Percentiles rank a stretch among this genome's conserved stretches.
phyloP scores from a whole-genome alignment of 2,113 vertebrate species.

The Dromiciops gliroides region DNA sequence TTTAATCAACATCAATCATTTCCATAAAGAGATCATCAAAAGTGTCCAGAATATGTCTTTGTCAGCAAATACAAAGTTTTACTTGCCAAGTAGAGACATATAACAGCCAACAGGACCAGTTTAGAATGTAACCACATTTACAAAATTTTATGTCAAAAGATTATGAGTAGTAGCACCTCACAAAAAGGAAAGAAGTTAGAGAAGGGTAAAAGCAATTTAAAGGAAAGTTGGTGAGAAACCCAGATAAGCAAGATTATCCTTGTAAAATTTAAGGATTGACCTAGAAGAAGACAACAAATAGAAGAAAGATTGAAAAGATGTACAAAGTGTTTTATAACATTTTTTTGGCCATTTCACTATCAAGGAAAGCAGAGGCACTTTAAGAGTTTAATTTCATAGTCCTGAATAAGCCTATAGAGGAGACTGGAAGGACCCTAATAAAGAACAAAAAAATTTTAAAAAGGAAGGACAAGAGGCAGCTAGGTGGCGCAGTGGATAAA shows the following conservation, averaged over 20 bases:
- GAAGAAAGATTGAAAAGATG: neutral
- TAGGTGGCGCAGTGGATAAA: no score
- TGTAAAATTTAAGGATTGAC: neutral
- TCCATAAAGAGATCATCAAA: neutral
- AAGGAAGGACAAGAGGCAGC: no score
- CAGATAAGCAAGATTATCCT: neutral
- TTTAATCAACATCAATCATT: neutral
- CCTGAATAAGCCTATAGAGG: neutral
- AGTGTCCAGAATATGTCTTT: neutral
- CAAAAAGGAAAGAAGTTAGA: neutral
- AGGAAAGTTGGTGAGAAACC: neutral
- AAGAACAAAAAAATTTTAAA: neutral
- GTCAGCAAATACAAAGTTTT: neutral
- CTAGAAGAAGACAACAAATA: neutral
- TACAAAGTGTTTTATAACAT: neutral
- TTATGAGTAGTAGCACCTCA: neutral
- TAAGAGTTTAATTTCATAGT: neutral
- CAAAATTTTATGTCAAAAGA: neutral
- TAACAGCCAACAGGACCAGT: neutral
- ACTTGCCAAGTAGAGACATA: neutral
- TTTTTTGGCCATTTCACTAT: neutral
- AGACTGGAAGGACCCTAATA: neutral
- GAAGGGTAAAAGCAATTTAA: neutral
- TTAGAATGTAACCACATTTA: neutral
- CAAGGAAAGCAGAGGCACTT: neutral